phyloP scores from a whole-genome alignment of 2,113 vertebrate genomes.

The Neodontobutis hainanensis region DNA sequence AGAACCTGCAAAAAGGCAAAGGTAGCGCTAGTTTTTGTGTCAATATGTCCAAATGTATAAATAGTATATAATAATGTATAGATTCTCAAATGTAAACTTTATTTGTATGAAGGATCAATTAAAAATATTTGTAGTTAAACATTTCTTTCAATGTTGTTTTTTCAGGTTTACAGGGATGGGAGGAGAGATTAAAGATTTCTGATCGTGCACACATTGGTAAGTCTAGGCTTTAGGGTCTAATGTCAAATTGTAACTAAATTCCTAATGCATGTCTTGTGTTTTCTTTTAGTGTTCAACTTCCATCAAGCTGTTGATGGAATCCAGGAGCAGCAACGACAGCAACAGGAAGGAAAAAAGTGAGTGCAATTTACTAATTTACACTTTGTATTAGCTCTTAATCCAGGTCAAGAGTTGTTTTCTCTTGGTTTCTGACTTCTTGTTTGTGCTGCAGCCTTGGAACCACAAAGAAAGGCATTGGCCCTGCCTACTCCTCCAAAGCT shows the following conservation, averaged over 20 bases:
- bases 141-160: background rate
- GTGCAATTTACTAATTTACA: slow-evolving; percentile 1
- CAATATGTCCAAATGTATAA: background rate
- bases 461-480: slow-evolving; percentile 85
- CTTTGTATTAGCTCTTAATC: background rate
- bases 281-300: slow-evolving; percentile 81
- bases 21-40: slow-evolving; percentile 57
- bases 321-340: slow-evolving; percentile 83
- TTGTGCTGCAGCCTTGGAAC: slow-evolving; percentile 78
- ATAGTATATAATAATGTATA: background rate
- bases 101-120: no score
- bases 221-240: background rate
- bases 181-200: slow-evolving; percentile 82
- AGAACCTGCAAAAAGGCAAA: slow-evolving; percentile 81
- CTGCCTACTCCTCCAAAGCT: slow-evolving; percentile 85
- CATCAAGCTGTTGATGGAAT: slow-evolving; percentile 83
- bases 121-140: background rate
- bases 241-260: background rate
- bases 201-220: slow-evolving; percentile 84
- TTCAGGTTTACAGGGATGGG: slow-evolving; percentile 82
- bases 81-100: background rate
- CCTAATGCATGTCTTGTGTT: slow-evolving; percentile 3
- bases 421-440: slow-evolving; percentile 1
- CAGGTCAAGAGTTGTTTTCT: background rate
- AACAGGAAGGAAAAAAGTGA: slow-evolving; percentile 83